A percentile compares a stretch with the other conserved stretches of the same genome.
phyloP scores from a whole-genome alignment of 2,797 vertebrate species.

The Characodon lateralis region DNA sequence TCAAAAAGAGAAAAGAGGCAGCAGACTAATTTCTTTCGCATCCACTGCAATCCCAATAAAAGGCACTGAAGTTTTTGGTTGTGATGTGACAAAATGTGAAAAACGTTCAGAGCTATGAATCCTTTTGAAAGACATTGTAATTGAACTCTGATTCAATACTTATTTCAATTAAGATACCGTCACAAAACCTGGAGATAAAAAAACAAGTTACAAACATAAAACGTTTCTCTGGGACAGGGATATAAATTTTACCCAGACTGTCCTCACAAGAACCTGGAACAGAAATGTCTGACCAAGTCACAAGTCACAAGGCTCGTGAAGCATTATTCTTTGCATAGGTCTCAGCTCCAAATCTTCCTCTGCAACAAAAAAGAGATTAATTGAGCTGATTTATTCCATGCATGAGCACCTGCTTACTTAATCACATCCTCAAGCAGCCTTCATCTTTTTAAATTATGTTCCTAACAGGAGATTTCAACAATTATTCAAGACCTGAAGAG shows the following conservation, averaged over 20 bases:
- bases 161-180: background rate
- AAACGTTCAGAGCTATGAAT: background rate
- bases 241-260: constrained; percentile 56
- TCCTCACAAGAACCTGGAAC: constrained; percentile 48
- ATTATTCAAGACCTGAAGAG: constrained; percentile 93
- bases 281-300: constrained; percentile 24
- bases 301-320: constrained; percentile 45
- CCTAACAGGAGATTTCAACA: constrained; percentile 89
- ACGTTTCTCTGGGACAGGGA: constrained; percentile 19
- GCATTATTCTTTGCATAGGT: constrained; percentile 20
- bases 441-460: constrained; percentile 34
- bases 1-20: background rate
- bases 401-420: constrained; percentile 26
- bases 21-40: background rate
- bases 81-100: no score
- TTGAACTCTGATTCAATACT: background rate
- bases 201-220: constrained; percentile 28
- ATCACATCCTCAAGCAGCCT: constrained; percentile 14
- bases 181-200: background rate
- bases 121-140: background rate
- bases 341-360: constrained; percentile 32
- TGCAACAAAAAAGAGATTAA: constrained; percentile 28
- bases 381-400: constrained; percentile 39
- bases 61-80: background rate
- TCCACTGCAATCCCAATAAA: background rate